Evolutionary conservation across 2,113 vertebrate species (phyloP).

Genomic region (Urocolius indicus): DNA sequence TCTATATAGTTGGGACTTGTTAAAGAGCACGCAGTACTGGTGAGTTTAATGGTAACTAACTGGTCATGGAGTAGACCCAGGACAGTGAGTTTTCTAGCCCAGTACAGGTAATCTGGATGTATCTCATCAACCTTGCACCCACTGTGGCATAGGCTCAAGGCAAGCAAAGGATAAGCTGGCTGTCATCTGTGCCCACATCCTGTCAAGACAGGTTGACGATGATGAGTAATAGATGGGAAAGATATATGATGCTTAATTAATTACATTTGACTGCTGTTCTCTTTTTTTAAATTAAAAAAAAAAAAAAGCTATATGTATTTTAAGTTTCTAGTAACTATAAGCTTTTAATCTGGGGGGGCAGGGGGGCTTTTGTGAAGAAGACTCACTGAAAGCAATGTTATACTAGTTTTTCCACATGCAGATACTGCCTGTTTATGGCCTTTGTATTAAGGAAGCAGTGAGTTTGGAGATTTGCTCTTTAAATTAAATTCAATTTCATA

Average conservation of each 20-base stretch:
- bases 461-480: not conserved
- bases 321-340: not conserved
- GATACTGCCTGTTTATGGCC: not conserved
- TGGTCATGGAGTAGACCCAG: not conserved
- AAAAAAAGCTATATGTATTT: not conserved
- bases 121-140: not conserved
- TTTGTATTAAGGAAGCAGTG: not conserved
- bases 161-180: not conserved
- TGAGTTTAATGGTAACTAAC: not conserved
- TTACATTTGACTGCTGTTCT: constrained; percentile 30
- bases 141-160: not conserved
- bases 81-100: not conserved
- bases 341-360: not conserved
- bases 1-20: not conserved
- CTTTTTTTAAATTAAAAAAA: not conserved
- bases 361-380: not conserved
- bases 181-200: not conserved
- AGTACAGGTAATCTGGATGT: accelerated
- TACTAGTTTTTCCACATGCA: not conserved
- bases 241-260: constrained; percentile 48
- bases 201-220: constrained; percentile 47
- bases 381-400: not conserved
- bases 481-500: not conserved
- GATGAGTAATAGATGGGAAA: constrained; percentile 66
- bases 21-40: accelerated